Evolutionary conservation across 2,888 invertebrate species (phyloP).

Genomic region (Galerucella calmariensis): DNA sequence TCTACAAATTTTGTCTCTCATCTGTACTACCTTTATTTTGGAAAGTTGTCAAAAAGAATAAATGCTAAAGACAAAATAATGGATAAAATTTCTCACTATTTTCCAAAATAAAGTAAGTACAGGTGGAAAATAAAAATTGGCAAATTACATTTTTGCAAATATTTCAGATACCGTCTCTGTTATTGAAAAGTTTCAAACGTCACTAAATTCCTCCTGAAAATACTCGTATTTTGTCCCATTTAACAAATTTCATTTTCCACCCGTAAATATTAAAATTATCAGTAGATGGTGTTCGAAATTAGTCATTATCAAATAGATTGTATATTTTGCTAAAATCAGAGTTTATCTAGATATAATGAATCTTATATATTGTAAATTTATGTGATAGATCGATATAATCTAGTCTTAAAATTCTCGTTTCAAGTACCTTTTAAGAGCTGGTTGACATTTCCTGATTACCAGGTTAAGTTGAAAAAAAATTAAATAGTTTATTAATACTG

Average conservation of each 20-base stretch:
- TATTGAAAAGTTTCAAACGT: too few relatives aligned
- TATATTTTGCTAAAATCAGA: constrained; percentile 45
- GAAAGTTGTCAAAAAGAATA: too few relatives aligned
- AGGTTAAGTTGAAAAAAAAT: background rate
- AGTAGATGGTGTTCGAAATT: background rate
- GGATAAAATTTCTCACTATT: too few relatives aligned
- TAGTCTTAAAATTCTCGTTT: constrained; percentile 40
- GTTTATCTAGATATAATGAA: constrained; percentile 29
- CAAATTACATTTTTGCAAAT: too few relatives aligned
- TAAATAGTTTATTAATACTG: background rate
- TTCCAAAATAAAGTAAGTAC: too few relatives aligned
- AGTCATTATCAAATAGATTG: constrained; percentile 13
- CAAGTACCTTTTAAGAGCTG: constrained; percentile 9
- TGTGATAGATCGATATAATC: constrained; percentile 42
- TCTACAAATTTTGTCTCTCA: too few relatives aligned
- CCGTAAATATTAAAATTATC: background rate
- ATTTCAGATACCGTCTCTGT: too few relatives aligned
- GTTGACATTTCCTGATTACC: background rate
- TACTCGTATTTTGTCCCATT: background rate
- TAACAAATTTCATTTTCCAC: too few relatives aligned
- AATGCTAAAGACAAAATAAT: too few relatives aligned
- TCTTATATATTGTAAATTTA: constrained; percentile 32
- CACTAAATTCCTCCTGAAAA: background rate
- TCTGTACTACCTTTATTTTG: too few relatives aligned
- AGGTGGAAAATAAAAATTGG: too few relatives aligned